A percentile compares a stretch with the other conserved stretches of the same genome.
Conservation (phyloP, 2,797 vertebrate species). For the Tapirus indicus region DNA sequence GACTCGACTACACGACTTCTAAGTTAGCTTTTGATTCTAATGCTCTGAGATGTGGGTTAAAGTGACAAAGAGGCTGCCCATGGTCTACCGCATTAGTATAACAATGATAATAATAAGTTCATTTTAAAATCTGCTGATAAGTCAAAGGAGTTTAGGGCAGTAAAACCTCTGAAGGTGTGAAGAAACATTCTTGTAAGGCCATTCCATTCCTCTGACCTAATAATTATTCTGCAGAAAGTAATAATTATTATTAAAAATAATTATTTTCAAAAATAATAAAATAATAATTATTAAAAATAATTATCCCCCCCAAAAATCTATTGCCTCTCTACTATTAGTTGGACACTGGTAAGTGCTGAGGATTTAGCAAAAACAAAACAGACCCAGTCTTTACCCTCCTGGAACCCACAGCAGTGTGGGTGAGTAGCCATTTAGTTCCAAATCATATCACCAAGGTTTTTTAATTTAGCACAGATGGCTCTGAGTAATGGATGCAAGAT, state of each 20-base stretch:
- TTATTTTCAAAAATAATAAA: neutral
- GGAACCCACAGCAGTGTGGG: neutral
- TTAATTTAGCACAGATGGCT: neutral
- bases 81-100: neutral
- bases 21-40: neutral
- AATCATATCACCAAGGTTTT: neutral
- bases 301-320: neutral
- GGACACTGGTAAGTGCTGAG: neutral
- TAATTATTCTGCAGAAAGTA: conserved; percentile 30
- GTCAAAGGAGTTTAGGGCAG: neutral
- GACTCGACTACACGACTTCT: neutral
- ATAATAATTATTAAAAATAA: neutral
- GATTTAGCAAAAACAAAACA: conserved; percentile 16
- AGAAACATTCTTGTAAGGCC: conserved; percentile 5
- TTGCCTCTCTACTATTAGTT: neutral
- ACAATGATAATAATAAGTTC: neutral
- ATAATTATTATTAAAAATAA: neutral
- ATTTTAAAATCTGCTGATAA: conserved; percentile 37
- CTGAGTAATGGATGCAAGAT: neutral
- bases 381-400: neutral
- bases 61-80: neutral
- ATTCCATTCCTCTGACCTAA: conserved; percentile 53
- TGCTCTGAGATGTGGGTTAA: neutral
- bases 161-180: conserved; percentile 22
- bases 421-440: neutral